Evolutionary conservation across 2,797 vertebrate genomes (phyloP).

Genomic region (Iguana delicatissima): DNA sequence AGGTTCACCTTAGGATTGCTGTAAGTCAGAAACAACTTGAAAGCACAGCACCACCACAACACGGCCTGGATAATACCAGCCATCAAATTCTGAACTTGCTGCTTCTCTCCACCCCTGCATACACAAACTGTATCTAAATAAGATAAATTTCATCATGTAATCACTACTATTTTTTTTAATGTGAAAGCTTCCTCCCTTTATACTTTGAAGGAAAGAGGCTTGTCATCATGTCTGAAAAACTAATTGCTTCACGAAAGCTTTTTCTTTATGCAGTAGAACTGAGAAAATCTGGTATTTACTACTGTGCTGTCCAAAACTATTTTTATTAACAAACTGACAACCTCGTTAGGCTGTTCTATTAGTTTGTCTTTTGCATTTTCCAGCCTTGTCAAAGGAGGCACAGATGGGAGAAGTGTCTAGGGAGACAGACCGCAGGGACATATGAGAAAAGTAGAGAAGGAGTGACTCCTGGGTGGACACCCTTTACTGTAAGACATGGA

Average conservation of each 20-base stretch:
- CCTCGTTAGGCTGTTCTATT: neutral
- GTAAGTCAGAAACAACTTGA: too few relatives aligned
- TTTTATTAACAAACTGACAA: neutral
- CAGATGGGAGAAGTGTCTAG: neutral
- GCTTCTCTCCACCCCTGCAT: neutral
- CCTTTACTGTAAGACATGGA: neutral
- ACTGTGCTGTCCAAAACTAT: neutral
- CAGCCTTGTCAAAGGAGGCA: neutral
- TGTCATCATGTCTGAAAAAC: neutral
- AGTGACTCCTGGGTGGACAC: too few relatives aligned
- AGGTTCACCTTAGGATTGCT: too few relatives aligned
- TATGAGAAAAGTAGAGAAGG: neutral
- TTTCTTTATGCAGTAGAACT: constrained; percentile 4
- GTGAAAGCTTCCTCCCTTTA: neutral
- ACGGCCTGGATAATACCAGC: neutral
- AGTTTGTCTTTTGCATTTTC: neutral
- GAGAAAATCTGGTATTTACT: neutral
- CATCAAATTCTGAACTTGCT: neutral
- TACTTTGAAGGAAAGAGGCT: neutral
- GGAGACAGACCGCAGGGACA: neutral
- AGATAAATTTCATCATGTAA: neutral
- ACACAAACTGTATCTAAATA: neutral
- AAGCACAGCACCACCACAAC: too few relatives aligned
- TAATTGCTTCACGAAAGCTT: neutral
- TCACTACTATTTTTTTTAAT: neutral